phyloP scores from a whole-genome alignment of 2,113 vertebrate species.

The Galbula dea region DNA sequence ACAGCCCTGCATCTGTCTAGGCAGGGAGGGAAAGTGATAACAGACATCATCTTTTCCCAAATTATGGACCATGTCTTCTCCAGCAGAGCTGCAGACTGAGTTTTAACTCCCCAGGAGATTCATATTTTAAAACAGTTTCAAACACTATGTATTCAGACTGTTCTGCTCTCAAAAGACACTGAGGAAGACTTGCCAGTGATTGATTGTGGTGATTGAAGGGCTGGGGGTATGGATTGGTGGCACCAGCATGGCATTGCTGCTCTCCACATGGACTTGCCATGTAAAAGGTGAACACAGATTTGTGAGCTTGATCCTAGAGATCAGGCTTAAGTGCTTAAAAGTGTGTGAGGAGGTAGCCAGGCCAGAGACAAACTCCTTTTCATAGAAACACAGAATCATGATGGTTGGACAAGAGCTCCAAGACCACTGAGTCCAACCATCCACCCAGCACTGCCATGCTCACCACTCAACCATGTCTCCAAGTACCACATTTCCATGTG shows the following conservation, averaged over 20 bases:
- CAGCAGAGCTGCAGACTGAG: background rate
- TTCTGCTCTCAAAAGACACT: background rate
- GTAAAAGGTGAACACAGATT: background rate
- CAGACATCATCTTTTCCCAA: background rate
- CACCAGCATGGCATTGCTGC: background rate
- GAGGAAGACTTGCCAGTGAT: background rate
- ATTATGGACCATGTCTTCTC: background rate
- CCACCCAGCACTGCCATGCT: too few species aligned
- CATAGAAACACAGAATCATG: too few species aligned
- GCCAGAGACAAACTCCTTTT: background rate
- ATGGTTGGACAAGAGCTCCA: too few species aligned
- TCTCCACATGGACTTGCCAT: background rate
- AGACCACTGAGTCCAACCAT: too few species aligned
- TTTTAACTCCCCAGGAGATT: background rate
- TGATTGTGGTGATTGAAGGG: background rate
- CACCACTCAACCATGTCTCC: too few species aligned
- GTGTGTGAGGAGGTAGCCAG: background rate
- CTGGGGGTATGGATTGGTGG: rapidly evolving
- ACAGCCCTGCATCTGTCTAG: background rate
- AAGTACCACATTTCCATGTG: too few species aligned
- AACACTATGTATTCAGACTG: background rate
- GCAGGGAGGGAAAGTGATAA: background rate
- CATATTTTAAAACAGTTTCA: background rate
- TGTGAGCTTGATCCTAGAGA: background rate
- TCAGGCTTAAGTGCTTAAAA: background rate